Conservation (phyloP, 2,113 vertebrate genomes). For the Heloderma charlesbogerti region DNA sequence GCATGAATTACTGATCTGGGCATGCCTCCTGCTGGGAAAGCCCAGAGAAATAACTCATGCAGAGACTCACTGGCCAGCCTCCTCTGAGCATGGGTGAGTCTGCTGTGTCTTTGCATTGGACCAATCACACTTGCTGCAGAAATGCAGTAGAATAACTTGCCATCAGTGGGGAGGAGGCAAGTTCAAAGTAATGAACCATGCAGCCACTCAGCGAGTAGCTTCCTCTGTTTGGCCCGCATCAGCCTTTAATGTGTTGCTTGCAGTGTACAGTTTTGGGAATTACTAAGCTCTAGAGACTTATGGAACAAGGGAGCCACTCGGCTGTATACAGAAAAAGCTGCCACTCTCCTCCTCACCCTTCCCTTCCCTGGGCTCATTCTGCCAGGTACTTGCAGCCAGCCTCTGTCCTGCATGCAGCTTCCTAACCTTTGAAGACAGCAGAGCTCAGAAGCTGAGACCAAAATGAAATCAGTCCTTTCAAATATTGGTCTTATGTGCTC, state of each 20-base stretch:
- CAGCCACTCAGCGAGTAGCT: background rate
- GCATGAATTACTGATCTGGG: background rate
- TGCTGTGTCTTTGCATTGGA: too few relatives aligned
- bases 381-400: too few relatives aligned
- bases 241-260: background rate
- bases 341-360: background rate
- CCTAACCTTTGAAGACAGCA: background rate
- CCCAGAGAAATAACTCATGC: too few relatives aligned
- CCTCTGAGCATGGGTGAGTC: too few relatives aligned
- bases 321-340: background rate
- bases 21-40: background rate
- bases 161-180: background rate
- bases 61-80: background rate
- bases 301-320: background rate
- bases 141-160: background rate
- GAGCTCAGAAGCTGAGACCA: background rate
- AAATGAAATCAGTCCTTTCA: background rate
- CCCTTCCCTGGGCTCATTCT: background rate
- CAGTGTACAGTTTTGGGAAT: background rate
- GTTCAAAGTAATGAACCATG: background rate
- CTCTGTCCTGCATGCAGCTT: background rate
- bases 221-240: background rate
- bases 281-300: background rate
- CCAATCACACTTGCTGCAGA: background rate
- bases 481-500: background rate